These are phyloP conservation scores for Ascaphus truei DNA, from an alignment of 2,113 vertebrate genomes.

Conservation along the genomic window DNA sequence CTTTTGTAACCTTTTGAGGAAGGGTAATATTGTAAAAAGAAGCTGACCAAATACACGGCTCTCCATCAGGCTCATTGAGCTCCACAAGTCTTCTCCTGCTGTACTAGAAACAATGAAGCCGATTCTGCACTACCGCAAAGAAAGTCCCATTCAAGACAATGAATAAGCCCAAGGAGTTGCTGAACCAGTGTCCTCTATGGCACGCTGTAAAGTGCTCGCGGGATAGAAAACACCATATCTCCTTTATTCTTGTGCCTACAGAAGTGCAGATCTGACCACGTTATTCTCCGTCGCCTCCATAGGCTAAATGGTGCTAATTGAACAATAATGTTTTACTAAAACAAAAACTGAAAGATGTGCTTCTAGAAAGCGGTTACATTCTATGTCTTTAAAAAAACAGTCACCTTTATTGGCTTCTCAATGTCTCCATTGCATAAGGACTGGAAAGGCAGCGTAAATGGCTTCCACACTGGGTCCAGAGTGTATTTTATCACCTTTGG, in stretches of 20 bases:
- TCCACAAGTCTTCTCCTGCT: not conserved
- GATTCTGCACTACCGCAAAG: too few species aligned
- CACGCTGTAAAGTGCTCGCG: too few species aligned
- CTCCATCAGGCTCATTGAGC: too few species aligned
- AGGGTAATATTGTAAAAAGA: too few species aligned
- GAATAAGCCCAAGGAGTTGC: too few species aligned
- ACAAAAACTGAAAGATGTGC: not conserved
- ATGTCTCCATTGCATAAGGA: slow-evolving; percentile 92
- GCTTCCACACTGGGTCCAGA: slow-evolving; percentile 89
- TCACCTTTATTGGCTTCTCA: slow-evolving; percentile 88
- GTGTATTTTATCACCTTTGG: slow-evolving; percentile 94
- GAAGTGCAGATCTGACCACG: too few species aligned
- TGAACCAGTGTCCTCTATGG: too few species aligned
- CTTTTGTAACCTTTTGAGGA: too few species aligned
- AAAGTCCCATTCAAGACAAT: not conserved
- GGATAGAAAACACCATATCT: too few species aligned
- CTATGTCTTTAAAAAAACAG: not conserved
- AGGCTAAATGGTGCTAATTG: not conserved
- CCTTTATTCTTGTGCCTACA: not conserved
- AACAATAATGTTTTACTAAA: not conserved
- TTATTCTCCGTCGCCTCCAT: too few species aligned
- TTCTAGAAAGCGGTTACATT: not conserved
- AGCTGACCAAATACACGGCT: too few species aligned
- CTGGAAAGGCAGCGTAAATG: slow-evolving; percentile 88
- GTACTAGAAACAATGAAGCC: not conserved